Conservation (phyloP, 2,888 invertebrate genomes). For the Acrobasis suavella region DNA sequence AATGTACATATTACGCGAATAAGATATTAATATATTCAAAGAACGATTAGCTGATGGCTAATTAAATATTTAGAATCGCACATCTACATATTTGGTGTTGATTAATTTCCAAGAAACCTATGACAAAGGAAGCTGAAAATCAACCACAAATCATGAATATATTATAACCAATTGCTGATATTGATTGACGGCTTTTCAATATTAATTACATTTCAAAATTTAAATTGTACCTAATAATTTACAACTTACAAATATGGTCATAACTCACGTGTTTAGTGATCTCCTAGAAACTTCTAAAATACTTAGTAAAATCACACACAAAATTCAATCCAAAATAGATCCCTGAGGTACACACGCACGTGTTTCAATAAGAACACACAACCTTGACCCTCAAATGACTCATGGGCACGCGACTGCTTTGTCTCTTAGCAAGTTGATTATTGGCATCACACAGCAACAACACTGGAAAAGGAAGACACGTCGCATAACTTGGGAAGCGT, state of each 20-base stretch:
- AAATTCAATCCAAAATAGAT: slow-evolving; percentile 37
- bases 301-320: slow-evolving; percentile 1
- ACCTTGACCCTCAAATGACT: slow-evolving; percentile 58
- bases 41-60: background rate
- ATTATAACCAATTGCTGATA: background rate
- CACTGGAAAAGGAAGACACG: slow-evolving; percentile 48
- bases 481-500: slow-evolving; percentile 37
- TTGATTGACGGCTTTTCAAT: background rate
- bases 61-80: background rate
- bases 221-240: too few species aligned
- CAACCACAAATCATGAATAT: background rate
- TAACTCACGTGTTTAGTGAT: background rate
- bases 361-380: slow-evolving; percentile 36
- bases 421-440: slow-evolving; percentile 4
- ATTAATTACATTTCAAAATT: too few species aligned
- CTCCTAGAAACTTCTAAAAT: background rate
- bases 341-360: slow-evolving; percentile 50
- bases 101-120: background rate
- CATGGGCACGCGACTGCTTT: slow-evolving; percentile 37
- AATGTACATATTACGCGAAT: background rate
- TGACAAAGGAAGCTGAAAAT: background rate
- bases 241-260: too few species aligned
- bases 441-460: slow-evolving; percentile 42
- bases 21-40: background rate
- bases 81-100: background rate